Conservation (phyloP, 2,888 invertebrate species). For the Cataglyphis altisquamis region DNA sequence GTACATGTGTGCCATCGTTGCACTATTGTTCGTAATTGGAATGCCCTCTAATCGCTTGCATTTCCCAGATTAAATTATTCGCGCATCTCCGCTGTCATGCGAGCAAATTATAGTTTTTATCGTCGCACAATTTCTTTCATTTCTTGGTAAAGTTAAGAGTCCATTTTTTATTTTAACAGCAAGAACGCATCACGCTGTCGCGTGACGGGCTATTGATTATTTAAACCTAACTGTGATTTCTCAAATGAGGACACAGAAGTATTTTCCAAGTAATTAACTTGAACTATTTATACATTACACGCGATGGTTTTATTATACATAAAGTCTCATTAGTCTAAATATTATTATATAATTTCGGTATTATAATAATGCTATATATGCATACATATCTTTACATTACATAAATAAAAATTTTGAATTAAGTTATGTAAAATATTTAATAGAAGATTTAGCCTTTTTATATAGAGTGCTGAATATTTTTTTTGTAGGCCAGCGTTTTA, state of each 20-base stretch:
- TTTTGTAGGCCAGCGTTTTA: not conserved
- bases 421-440: not conserved
- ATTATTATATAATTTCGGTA: not conserved
- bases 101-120: constrained; percentile 18
- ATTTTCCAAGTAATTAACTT: constrained; percentile 20
- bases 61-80: constrained; percentile 27
- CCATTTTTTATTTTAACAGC: not conserved
- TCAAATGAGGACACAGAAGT: constrained; percentile 3
- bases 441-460: not conserved
- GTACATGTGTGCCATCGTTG: not conserved
- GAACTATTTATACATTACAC: not conserved
- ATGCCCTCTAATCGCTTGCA: constrained; percentile 45
- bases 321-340: not conserved
- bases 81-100: constrained; percentile 2
- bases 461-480: not conserved
- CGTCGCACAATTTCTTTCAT: not conserved
- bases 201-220: constrained; percentile 23
- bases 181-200: not conserved
- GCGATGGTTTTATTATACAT: not conserved
- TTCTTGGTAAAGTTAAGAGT: not conserved
- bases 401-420: not conserved
- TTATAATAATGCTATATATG: not conserved
- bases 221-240: not conserved
- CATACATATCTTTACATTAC: not conserved
- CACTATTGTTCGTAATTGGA: constrained; percentile 50